phyloP scores from a whole-genome alignment of 2,113 vertebrate species.

The Bathybates hornii region DNA sequence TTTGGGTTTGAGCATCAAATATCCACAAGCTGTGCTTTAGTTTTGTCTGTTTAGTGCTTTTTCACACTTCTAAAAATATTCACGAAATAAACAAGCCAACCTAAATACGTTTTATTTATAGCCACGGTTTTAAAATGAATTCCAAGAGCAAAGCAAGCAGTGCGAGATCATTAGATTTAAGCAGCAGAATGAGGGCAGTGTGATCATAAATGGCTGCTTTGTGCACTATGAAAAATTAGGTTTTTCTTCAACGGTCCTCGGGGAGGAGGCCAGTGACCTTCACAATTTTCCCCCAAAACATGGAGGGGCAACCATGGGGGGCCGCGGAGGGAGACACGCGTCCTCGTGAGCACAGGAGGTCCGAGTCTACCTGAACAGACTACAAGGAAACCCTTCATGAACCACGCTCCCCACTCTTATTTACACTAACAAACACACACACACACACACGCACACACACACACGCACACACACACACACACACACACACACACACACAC shows the following conservation, averaged over 20 bases:
- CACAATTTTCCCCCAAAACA: conserved; percentile 28
- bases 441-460: not conserved
- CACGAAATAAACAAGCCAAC: conserved; percentile 52
- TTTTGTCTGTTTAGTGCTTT: conserved; percentile 4
- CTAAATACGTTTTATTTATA: conserved; percentile 68
- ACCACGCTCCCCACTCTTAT: conserved; percentile 14
- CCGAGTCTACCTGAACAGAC: conserved; percentile 46
- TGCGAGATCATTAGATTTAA: conserved; percentile 50
- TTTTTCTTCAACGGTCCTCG: conserved; percentile 59
- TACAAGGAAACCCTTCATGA: conserved; percentile 65
- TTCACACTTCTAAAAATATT: conserved; percentile 50
- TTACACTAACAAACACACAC: conserved; percentile 38
- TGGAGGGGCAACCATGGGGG: conserved; percentile 17
- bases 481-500: not conserved
- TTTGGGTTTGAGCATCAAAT: not conserved
- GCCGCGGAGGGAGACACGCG: conserved; percentile 35
- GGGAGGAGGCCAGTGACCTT: conserved; percentile 60
- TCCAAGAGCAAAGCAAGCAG: conserved; percentile 40
- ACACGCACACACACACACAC: not conserved
- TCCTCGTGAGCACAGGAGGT: conserved; percentile 45
- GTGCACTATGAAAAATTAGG: conserved; percentile 65
- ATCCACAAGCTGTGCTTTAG: not conserved
- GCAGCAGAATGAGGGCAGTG: conserved; percentile 65
- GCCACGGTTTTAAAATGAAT: conserved; percentile 55
- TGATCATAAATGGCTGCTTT: conserved; percentile 72